These are phyloP conservation scores for Ridgeia piscesae DNA, from an alignment of 1,140 invertebrate species.

Conservation along the genomic window DNA sequence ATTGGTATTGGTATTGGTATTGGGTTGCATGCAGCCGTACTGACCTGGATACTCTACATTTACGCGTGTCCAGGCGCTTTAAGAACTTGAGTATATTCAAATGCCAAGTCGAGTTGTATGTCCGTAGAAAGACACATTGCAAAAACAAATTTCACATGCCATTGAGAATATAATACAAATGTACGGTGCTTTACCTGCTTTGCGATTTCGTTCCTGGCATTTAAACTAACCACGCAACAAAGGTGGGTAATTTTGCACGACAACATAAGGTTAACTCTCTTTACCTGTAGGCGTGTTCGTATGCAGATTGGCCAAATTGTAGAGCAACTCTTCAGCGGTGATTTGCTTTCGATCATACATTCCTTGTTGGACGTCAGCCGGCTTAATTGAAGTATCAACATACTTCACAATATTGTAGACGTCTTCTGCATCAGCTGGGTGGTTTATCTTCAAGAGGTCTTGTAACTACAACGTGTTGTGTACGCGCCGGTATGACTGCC, in stretches of 20 bases:
- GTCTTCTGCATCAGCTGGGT: background rate
- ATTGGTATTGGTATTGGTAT: too few relatives aligned
- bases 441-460: background rate
- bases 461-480: background rate
- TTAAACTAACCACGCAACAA: background rate
- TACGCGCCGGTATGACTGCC: too few relatives aligned
- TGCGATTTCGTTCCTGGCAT: too few relatives aligned
- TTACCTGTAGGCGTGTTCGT: background rate
- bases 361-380: background rate
- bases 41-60: too few relatives aligned
- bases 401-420: background rate
- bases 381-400: background rate
- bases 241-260: background rate
- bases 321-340: background rate
- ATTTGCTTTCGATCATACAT: background rate
- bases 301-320: background rate
- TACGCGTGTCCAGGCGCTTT: too few relatives aligned
- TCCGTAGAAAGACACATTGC: too few relatives aligned
- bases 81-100: too few relatives aligned
- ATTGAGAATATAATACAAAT: too few relatives aligned
- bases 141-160: too few relatives aligned
- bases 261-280: background rate
- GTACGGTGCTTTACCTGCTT: too few relatives aligned
- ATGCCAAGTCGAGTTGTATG: too few relatives aligned
- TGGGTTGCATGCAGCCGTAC: too few relatives aligned